Base-by-base conservation (phyloP, 2,888 invertebrate genomes). In the Himalopsyche kuldschensis region DNA sequence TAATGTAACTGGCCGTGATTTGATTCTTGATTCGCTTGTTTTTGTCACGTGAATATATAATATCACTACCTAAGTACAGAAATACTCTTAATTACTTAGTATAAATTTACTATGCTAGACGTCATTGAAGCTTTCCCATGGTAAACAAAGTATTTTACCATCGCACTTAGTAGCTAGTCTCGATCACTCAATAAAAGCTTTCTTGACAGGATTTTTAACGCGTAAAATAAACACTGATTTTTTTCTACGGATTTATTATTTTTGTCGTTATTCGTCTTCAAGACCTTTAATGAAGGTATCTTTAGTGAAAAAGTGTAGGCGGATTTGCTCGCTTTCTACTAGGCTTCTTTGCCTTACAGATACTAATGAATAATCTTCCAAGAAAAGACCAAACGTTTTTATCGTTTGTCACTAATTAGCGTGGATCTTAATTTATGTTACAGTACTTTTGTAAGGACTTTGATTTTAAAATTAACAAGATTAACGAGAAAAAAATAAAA, bases 241-340 rank as follows among this genome's bases (percentile, higher is more conserved):
- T 76, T 76, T 80, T 80, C 31, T 69, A 55, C 69, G 63, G 77
- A 76, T 48, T 80, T 69, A 27, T 82, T 82, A 81, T 81, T 77
- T 80, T 35, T 80, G 27, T 15, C 75, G 63, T 24, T 83, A 76
- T 48, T 79, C 30, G 55, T 77, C 79, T 78, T 82, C 63, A 30
- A 80, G 78, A 80, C 80, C 15, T 47, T 80, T 83, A 83, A 83
- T 75, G 82, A 79, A 83, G 75, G 82, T 83, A 75, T 79, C 82
- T 75, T 46, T 76, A 80, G 55, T 20, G 48, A 55, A 55, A 55
- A 55, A 55, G 20, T 55, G 6, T 55, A 24, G 20, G 20, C 20
- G 55, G 1, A 55, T 55, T 15, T 24, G 20, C 5, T 55, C 24
- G 55, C 20, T 6, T 10, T 24, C 55, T 55, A 55, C 55, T 55